Evolutionary conservation across 2,888 invertebrate genomes (phyloP).

Genomic region (Girardia tigrina): DNA sequence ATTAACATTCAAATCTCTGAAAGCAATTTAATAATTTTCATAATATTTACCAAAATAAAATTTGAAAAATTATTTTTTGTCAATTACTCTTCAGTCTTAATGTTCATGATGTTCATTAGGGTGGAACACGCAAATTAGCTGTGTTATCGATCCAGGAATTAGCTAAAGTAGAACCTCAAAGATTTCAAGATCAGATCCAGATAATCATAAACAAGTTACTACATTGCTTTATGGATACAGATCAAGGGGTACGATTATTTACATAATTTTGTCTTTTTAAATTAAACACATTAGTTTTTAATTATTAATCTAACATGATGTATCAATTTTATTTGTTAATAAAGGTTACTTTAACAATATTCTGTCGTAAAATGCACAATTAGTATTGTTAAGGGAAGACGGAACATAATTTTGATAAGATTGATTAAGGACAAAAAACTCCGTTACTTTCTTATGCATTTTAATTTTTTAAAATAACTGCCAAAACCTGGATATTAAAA

Average conservation of each 20-base stretch:
- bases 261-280: neutral
- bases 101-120: too few relatives aligned
- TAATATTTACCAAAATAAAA: too few relatives aligned
- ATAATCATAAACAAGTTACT: neutral
- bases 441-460: too few relatives aligned
- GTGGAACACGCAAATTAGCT: neutral
- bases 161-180: neutral
- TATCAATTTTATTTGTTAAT: neutral
- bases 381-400: neutral
- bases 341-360: neutral
- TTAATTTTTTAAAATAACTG: too few relatives aligned
- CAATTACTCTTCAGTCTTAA: too few relatives aligned
- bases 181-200: neutral
- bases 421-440: too few relatives aligned
- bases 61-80: too few relatives aligned
- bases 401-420: neutral
- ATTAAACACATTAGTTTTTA: neutral
- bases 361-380: neutral
- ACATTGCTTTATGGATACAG: neutral
- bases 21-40: too few relatives aligned
- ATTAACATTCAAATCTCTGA: too few relatives aligned
- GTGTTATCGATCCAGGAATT: slow-evolving; percentile 17
- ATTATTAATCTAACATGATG: neutral
- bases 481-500: too few relatives aligned
- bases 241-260: neutral